phyloP scores from a whole-genome alignment of 53 echinoderm and acorn worm species.

The Arbacia lixula region DNA sequence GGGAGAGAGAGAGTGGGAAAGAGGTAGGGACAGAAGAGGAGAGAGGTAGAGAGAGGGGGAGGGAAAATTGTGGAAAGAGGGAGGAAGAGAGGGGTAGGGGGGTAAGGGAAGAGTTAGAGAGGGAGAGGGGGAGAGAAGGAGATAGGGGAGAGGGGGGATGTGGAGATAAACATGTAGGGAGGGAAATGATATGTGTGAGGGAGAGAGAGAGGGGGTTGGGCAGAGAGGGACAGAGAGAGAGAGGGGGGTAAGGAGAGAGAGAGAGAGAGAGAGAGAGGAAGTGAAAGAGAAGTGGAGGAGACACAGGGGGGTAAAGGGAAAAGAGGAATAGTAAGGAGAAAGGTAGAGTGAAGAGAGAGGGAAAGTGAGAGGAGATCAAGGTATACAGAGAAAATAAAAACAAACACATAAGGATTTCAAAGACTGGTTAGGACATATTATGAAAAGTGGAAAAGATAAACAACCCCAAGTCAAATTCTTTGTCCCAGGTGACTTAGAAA shows the following conservation, averaged over 20 bases:
- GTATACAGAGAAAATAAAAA: too few relatives aligned
- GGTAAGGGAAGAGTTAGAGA: not conserved
- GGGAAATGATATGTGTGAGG: not conserved
- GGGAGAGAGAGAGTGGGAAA: not conserved
- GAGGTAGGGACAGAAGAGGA: not conserved
- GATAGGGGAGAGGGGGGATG: not conserved
- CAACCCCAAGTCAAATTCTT: too few relatives aligned
- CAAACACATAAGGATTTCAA: too few relatives aligned
- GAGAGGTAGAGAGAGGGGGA: not conserved
- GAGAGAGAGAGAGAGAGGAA: not conserved
- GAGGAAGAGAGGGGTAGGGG: not conserved
- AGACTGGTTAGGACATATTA: too few relatives aligned
- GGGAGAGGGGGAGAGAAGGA: not conserved
- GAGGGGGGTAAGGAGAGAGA: not conserved
- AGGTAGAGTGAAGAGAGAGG: too few relatives aligned
- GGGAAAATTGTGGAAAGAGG: not conserved
- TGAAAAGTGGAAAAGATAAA: too few relatives aligned
- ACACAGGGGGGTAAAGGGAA: too few relatives aligned
- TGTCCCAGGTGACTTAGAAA: too few relatives aligned
- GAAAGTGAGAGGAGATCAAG: too few relatives aligned
- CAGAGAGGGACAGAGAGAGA: not conserved
- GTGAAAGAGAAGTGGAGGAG: not conserved
- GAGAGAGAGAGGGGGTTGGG: not conserved
- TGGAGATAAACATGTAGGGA: not conserved
- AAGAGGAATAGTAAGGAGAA: not conserved